A percentile compares a stretch with the other conserved stretches of the same genome.
Conservation (phyloP, 2,113 vertebrate genomes). For the Meriones unguiculatus region DNA sequence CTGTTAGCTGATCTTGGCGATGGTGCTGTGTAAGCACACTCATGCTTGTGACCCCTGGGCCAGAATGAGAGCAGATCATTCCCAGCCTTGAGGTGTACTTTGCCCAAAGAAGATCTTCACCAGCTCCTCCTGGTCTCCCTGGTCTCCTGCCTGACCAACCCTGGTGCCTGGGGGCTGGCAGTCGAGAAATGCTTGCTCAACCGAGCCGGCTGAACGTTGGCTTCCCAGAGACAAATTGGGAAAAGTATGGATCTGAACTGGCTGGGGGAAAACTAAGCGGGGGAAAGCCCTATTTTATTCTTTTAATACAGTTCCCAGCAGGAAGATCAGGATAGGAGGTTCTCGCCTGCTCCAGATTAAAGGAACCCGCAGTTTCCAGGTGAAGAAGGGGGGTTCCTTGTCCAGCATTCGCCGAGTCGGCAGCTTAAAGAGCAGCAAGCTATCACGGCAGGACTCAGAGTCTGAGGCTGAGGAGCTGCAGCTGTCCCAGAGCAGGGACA, state of each 20-base stretch:
- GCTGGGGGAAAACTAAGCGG: constrained; percentile 87
- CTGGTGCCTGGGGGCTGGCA: constrained; percentile 78
- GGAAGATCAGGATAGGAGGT: constrained; percentile 98
- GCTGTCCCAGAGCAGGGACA: constrained; percentile 99
- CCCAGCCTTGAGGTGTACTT: constrained; percentile 60
- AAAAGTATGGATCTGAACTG: constrained; percentile 80
- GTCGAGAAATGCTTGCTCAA: constrained; percentile 57
- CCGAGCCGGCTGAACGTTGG: constrained; percentile 70
- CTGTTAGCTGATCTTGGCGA: constrained; percentile 59
- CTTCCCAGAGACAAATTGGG: constrained; percentile 70
- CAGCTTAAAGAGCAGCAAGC: constrained; percentile 99
- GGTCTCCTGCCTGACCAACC: constrained; percentile 69
- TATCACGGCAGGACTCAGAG: constrained; percentile 98
- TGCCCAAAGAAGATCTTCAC: constrained; percentile 67
- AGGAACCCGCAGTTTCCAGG: constrained; percentile 98
- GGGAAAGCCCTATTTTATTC: constrained; percentile 91
- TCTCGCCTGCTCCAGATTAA: constrained; percentile 99
- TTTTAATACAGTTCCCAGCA: constrained; percentile 94
- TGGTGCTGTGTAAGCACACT: constrained; percentile 67
- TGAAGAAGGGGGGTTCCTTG: constrained; percentile 98
- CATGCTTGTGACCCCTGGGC: constrained; percentile 83
- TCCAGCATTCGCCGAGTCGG: constrained; percentile 97
- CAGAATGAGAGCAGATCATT: constrained; percentile 76
- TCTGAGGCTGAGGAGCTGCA: constrained; percentile 98
- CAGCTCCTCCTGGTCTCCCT: constrained; percentile 59